Evolutionary conservation across 2,797 vertebrate species (phyloP), one percentile per base, ranked within the genome.

Genomic region (Hemibagrus guttatus): DNA sequence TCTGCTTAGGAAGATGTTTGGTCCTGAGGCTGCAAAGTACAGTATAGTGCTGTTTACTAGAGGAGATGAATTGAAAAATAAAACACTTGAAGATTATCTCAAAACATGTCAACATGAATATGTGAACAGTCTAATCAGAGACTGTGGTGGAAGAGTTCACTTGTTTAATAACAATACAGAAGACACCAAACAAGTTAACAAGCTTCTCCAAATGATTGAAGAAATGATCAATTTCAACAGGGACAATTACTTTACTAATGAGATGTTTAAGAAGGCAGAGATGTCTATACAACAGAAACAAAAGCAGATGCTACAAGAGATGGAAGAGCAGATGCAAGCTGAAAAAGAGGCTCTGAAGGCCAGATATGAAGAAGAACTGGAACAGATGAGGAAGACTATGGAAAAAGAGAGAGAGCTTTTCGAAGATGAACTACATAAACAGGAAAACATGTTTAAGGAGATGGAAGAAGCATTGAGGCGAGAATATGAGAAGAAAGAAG

Each of bases 101-200:
- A 49, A 49, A 49, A 8, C 46, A n/a, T n/a, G n/a, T n/a, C n/a
- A n/a, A n/a, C 9, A 9, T 7, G 7, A 49, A 49, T 8, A 49
- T 49, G 6, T 49, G 46, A 49, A 49, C 46, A 49, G 0, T 49
- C 0, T 49, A 12, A 85, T 87, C 0, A 1, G 49, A 0, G 83
- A 87, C 54, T 88, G 83, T 82, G 84, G 87, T 28, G 76, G 66
- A 59, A 76, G 86, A 87, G n/a, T 28, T 79, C 86, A 78, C 14
- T 26, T 84, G 17, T 52, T 87, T 23, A 85, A 85, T 46, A 88
- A 88, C n/a, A 81, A 19, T 49, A 49, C 9, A 85, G 23, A 85
- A 19, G 49, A 86, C 16, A 3, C 0, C 49, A 68, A 0, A 16
- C 87, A 86, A n/a, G 84, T 84, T 0, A 0, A 4, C 9, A 26